Base-by-base conservation (phyloP, 2,888 invertebrate genomes). In the Lobophora halterata region DNA sequence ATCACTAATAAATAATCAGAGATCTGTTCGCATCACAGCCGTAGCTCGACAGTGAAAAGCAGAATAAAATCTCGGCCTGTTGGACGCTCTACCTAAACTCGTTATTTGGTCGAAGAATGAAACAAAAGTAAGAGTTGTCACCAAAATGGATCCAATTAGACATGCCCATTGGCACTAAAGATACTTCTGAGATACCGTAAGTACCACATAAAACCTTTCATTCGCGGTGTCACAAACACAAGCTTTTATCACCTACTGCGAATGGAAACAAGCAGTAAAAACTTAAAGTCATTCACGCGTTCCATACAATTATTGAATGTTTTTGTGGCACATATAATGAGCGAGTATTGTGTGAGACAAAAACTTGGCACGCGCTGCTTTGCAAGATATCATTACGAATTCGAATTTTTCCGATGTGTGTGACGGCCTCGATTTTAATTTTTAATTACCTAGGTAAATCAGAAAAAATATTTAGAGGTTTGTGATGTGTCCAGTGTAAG, bases 221-320 rank as follows among this genome's bases (percentile, higher is more conserved):
- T 34, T 11, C n/a, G 12, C 8, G 24, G 27, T 27, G 35, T 27
- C 37, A 33, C 42, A 43, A 36, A 34, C 35, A 33, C 25, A 29
- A 33, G 28, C 21, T 31, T 35, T 40, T 35, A 30, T 18, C 5
- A 39, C 12, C 8, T 33, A 12, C 27, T 18, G 31, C 37, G 26
- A 33, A 33, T 21, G 25, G 8, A 9, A 30, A n/a, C n/a, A n/a
- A n/a, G n/a, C n/a, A n/a, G n/a, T 13, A 37, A 26, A 37, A 43
- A 39, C 2, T 6, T 45, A 57, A 58, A 57, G 47, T 58, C 58
- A 60, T 61, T 60, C 55, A 56, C 43, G 41, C 44, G 57, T 42
- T 62, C 47, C 60, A 59, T 59, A 58, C 62, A 55, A 57, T 63
- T 57, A 51, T 52, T 43, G 30, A 55, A 60, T 50, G 44, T 61